A percentile compares a stretch with the other conserved stretches of the same genome.
Conservation (phyloP, 2,113 vertebrate genomes). For the Nycticryphes semicollaris region DNA sequence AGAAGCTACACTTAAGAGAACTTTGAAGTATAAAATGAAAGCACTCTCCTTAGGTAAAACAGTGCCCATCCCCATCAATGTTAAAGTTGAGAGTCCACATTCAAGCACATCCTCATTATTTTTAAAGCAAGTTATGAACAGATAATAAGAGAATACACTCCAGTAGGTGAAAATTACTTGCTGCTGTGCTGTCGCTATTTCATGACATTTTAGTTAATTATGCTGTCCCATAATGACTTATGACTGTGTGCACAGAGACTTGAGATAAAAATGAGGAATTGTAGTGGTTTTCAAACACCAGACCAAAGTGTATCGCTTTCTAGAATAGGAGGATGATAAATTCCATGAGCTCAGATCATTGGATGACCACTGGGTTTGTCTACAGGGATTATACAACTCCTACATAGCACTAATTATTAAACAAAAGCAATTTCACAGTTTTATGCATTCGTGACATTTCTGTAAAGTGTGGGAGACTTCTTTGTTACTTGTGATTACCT, state of each 20-base stretch:
- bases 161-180: conserved; percentile 36
- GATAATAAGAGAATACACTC: not conserved
- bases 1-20: not conserved
- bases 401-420: not conserved
- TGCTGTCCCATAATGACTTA: conserved; percentile 1
- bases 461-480: not conserved
- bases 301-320: not conserved
- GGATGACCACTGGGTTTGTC: not conserved
- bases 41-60: not conserved
- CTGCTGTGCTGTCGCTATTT: not conserved
- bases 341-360: not conserved
- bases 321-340: not conserved
- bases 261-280: not conserved
- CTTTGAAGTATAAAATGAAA: not conserved
- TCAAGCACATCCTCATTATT: not conserved
- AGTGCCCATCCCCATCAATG: not conserved
- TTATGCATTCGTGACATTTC: not conserved
- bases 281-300: not conserved
- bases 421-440: not conserved
- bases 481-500: not conserved
- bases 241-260: not conserved
- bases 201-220: conserved; percentile 45
- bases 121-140: not conserved
- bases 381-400: not conserved
- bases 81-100: not conserved